Base-by-base conservation (phyloP, 2,113 vertebrate genomes). In the Campylomormyrus numenius region DNA sequence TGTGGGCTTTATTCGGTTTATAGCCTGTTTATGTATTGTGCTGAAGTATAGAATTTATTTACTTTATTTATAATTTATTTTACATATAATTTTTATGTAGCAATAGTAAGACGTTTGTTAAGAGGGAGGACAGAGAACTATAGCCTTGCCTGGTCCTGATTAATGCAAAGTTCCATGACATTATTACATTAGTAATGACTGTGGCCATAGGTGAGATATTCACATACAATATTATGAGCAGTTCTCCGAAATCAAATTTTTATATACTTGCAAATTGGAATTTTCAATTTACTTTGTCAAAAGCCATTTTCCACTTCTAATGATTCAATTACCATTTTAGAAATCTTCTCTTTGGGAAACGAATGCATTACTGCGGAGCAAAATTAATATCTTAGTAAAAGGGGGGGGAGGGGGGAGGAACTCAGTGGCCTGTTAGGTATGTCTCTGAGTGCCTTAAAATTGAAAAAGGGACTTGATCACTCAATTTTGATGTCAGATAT, bases 231-330 rank as follows among this genome's bases (percentile, higher is more conserved):
- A 19, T 52, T 48, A 89, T 83, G 35, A 39, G 80, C 8, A 35
- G 42, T 45, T 85, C 50, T n/a, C 52, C 39, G 15, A 89, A 62
- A 19, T 39, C 89, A 89, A 56, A 85, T 84, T 27, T 89, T 21
- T 50, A 39, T 39, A 80, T 80, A 19, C n/a, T 84, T 17, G 11
- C 45, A 19, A 84, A 89, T 45, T 83, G n/a, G 42, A 58, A 89
- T 45, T 35, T 42, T 83, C 80, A 89, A n/a, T 89, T 15, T 85
- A 85, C 35, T 80, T 42, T 80, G 74, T 80, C 74, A 80, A 80
- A 80, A 80, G 74, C 17, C 74, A 42, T 89, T 84, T 84, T 84
- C 89, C 84, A 53, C 80, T 31, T 89, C 80, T 50, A 89, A 48
- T 89, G 46, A 89, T 70, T 27, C 31, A 50, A 77, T 56, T 56